phyloP scores from a whole-genome alignment of 1,140 invertebrate species.

The Trichomalopsis sarcophagae region DNA sequence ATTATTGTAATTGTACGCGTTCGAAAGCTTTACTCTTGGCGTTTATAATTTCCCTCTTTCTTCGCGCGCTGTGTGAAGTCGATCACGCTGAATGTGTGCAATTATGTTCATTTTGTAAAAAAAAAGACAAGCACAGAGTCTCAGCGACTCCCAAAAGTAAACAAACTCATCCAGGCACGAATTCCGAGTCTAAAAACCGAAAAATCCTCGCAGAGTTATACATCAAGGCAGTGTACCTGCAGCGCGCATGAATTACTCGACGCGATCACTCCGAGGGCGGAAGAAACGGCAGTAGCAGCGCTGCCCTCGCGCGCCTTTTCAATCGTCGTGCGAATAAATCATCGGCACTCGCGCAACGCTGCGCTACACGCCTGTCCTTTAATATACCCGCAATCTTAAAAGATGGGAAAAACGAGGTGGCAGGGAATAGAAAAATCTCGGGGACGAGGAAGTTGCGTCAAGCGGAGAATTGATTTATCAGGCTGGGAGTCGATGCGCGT shows the following conservation, averaged over 20 bases:
- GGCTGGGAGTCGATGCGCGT: conserved; percentile 27
- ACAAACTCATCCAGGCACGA: not conserved
- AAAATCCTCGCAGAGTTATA: not conserved
- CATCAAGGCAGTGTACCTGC: not conserved
- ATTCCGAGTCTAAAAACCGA: too few relatives aligned
- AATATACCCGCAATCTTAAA: not conserved
- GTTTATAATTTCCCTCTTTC: not conserved
- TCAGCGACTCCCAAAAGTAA: not conserved
- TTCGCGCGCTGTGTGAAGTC: not conserved
- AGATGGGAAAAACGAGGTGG: not conserved
- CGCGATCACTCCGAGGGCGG: not conserved
- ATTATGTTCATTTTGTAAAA: too few relatives aligned
- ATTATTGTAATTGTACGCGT: not conserved
- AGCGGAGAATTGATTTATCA: conserved; percentile 44
- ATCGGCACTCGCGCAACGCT: not conserved
- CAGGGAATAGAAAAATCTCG: not conserved
- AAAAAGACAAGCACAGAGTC: not conserved
- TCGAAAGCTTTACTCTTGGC: not conserved
- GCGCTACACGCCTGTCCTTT: too few relatives aligned
- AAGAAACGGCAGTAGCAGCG: not conserved
- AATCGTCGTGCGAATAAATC: conserved; percentile 36
- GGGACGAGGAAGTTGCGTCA: conserved; percentile 34
- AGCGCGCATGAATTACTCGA: not conserved
- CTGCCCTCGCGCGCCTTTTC: conserved; percentile 7
- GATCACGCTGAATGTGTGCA: too few relatives aligned